Conservation (phyloP, 2,113 vertebrate genomes). For the Danionella cerebrum region DNA sequence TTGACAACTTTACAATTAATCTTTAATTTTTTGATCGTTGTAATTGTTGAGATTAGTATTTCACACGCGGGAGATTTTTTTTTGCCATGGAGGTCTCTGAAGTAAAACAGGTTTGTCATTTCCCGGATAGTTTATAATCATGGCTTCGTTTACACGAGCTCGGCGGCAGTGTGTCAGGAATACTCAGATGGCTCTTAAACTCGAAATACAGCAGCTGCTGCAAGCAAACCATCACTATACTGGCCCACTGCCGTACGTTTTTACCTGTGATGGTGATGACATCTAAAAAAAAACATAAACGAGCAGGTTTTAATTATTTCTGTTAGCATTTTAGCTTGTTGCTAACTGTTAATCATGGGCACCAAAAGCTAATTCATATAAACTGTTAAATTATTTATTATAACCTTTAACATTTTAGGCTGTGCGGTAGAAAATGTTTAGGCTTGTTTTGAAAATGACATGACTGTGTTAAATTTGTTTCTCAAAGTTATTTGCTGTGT, state of each 20-base stretch:
- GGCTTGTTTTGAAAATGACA: background rate
- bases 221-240: background rate
- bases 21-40: conserved; percentile 6
- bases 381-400: no score
- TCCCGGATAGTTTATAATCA: background rate
- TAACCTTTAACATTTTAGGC: no score
- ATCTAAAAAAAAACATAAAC: background rate
- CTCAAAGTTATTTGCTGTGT: background rate
- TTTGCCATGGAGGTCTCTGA: no score
- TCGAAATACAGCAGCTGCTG: background rate
- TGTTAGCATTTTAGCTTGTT: background rate
- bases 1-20: conserved; percentile 8
- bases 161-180: background rate
- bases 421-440: background rate
- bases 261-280: background rate
- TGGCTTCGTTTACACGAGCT: background rate
- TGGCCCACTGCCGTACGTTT: background rate
- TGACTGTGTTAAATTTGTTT: background rate
- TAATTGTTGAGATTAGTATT: no score
- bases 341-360: no score
- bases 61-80: no score
- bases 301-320: background rate
- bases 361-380: no score
- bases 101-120: no score
- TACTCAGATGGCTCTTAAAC: background rate